Evolutionary conservation across 2,113 vertebrate species (phyloP).

Genomic region (Dasypus novemcinctus): DNA sequence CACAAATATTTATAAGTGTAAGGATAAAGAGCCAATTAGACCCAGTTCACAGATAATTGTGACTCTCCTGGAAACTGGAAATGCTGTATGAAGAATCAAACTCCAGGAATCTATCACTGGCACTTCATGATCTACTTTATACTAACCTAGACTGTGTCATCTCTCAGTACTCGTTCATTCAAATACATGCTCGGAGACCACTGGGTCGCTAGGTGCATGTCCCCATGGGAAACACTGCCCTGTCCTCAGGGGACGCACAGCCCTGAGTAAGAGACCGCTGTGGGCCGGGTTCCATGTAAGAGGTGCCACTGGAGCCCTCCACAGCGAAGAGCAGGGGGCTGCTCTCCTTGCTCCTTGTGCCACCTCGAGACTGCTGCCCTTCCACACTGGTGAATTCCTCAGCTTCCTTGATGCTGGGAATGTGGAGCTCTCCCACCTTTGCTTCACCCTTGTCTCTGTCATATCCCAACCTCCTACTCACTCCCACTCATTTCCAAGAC

Average conservation of each 20-base stretch:
- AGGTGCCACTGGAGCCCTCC: not conserved
- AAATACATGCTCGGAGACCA: fast-evolving
- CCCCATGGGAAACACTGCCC: not conserved
- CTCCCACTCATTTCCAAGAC: not conserved
- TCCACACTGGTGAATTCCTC: not conserved
- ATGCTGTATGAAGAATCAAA: not conserved
- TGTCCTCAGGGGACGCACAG: not conserved
- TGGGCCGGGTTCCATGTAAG: not conserved
- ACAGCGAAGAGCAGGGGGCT: not conserved
- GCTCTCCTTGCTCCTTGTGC: not conserved
- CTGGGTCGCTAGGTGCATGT: not conserved
- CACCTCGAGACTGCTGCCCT: not conserved
- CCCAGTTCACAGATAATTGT: not conserved
- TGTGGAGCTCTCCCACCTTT: not conserved
- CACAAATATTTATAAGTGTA: not conserved
- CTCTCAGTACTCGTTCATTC: not conserved
- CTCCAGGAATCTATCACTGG: not conserved
- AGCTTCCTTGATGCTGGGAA: not conserved
- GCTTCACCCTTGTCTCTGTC: not conserved
- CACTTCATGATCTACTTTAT: too few relatives aligned
- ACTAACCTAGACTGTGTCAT: not conserved
- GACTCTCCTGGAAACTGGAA: not conserved
- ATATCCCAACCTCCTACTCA: not conserved
- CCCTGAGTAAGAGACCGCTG: not conserved
- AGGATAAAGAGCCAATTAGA: fast-evolving